These are phyloP conservation scores for Chironomus tentans DNA, from an alignment of 2,888 invertebrate genomes.

Conservation along the genomic window DNA sequence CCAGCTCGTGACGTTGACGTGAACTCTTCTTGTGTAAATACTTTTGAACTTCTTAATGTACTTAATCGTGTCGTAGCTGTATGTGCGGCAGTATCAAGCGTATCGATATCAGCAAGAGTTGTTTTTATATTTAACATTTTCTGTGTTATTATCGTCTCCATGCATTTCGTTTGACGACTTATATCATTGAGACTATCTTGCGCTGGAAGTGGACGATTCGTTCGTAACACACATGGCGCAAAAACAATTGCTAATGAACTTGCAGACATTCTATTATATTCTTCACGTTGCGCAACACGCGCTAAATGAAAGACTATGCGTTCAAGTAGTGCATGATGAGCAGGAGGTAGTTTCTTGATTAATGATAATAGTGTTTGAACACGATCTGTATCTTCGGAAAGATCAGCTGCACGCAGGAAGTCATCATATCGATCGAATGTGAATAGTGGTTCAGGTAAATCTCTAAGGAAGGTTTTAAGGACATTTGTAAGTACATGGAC, in stretches of 20 bases:
- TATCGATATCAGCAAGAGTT: constrained; percentile 82
- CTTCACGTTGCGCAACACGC: constrained; percentile 75
- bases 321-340: constrained; percentile 85
- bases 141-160: constrained; percentile 82
- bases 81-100: constrained; percentile 75
- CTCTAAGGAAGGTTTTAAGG: constrained; percentile 79
- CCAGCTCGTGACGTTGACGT: constrained; percentile 31
- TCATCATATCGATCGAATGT: constrained; percentile 93
- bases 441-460: constrained; percentile 86
- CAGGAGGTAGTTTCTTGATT: constrained; percentile 77
- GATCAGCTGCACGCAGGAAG: constrained; percentile 79
- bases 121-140: constrained; percentile 75
- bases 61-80: constrained; percentile 74
- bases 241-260: constrained; percentile 88
- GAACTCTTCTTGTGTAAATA: constrained; percentile 46
- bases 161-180: constrained; percentile 77
- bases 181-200: constrained; percentile 89
- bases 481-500: constrained; percentile 87
- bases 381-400: constrained; percentile 71
- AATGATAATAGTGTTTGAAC: constrained; percentile 78
- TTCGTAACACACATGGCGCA: constrained; percentile 86
- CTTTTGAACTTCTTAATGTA: constrained; percentile 65
- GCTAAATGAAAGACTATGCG: constrained; percentile 87
- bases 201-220: constrained; percentile 77
- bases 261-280: constrained; percentile 84